Evolutionary conservation across 2,797 vertebrate species (phyloP), one percentile per base, ranked within the genome.

Genomic region (Loris lydekkerianus): DNA sequence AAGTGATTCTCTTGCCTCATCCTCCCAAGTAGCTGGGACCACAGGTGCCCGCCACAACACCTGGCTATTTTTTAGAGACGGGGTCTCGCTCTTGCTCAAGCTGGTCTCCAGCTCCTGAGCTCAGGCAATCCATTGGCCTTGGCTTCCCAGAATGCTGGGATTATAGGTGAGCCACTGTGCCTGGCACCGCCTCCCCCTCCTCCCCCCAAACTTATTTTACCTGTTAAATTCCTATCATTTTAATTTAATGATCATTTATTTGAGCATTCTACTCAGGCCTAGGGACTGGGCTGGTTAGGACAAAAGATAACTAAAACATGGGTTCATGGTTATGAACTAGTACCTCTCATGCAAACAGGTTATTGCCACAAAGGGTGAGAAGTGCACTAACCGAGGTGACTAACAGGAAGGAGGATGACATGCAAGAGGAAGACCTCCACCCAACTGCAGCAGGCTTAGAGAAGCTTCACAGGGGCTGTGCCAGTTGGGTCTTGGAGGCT

Each of bases 221-320:
- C 81, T 87, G 76, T 76, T 78, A 72, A 92, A 85, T 69, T 89
- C 65, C 1, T 37, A 73, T 23, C 14, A 69, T 43, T 91, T 84
- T 61, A 53, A n/a, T 21, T 58, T 14, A n/a, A 7, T 37, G 84
- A 63, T 40, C 61, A 76, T 73, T 80, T 56, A 21, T 6, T 17
- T 21, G 60, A 53, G 61, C 37, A 49, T 58, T 87, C 34, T 56
- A 13, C 14, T 25, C 9, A 53, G 75, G 70, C 58, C 9, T 46
- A 31, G 8, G 34, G 56, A 13, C 2, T 4, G 49, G 46, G 86
- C 46, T 43, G 46, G 86, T 31, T 46, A 63, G 56, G 76, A 60
- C 10, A 40, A 69, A 10, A 63, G 65, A 58, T 11, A 83, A 85
- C 21, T 14, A 13, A 81, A 69, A 78, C 6, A 8, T 1, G 25